Evolutionary conservation across 2,113 vertebrate genomes (phyloP), one percentile per base, ranked within the genome.

Genomic region (Xiphophorus maculatus): DNA sequence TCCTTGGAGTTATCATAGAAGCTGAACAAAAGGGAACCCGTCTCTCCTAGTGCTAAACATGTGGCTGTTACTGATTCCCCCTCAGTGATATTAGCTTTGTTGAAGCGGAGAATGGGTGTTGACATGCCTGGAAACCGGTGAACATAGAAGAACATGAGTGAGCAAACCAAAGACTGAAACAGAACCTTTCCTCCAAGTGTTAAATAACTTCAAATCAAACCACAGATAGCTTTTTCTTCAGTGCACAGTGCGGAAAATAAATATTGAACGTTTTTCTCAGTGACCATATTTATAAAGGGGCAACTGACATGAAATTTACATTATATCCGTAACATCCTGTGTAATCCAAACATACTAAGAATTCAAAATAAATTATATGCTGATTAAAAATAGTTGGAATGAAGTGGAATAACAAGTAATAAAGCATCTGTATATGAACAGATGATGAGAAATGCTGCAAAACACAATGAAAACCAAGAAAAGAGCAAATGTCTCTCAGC

Each of bases 21-120:
- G 82, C 67, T 81, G 82, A 90, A 92, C 11, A 28, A 67, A 30
- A 94, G 42, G 7, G 22, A 7, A 1, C 92, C 92, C 0, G 63
- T 74, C 67, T 95, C 95, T 0, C 74, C 87, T 0, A 81, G 79
- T 0, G 94, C 94, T 0, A 14, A 66, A 54, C 95, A 95, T 0
- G 0, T 66, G 81, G 83, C 85, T 0, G 5, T 85, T 13, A 94
- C 42, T 19, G 61, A 51, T 17, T 92, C 89, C 14, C 88, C 91
- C 76, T 95, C 93, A 0, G 0, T 81, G 44, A 94, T 4, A 3
- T 0, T 7, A 0, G 0, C 0, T 2, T 61, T 83, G 68, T 74
- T 74, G 0, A 95, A n/a, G 0, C 3, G 30, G 25, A 95, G 78
- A 0, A 69, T 4, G 11, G 94, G 94, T 8, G 29, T 76, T 5